These are phyloP conservation scores for Atta cephalotes DNA, from an alignment of 1,140 invertebrate genomes.

Conservation along the genomic window DNA sequence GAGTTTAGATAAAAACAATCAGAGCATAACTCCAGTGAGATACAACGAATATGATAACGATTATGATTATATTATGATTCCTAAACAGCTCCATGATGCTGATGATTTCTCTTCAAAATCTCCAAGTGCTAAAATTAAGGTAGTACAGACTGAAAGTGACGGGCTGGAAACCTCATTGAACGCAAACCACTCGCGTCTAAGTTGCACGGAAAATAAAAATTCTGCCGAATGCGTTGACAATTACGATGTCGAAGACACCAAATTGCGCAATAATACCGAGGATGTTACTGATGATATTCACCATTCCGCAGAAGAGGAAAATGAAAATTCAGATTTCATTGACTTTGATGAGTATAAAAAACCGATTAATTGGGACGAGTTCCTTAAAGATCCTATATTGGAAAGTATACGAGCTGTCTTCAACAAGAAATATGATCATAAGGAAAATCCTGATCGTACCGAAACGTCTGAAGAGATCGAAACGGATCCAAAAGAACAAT, in stretches of 20 bases:
- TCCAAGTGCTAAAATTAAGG: conserved; percentile 5
- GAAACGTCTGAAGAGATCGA: conserved; percentile 12
- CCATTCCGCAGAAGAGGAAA: conserved; percentile 60
- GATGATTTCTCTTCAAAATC: conserved; percentile 21
- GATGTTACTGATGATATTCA: not conserved
- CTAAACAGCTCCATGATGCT: not conserved
- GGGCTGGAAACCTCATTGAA: not conserved
- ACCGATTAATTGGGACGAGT: conserved; percentile 77
- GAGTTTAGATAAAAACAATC: conserved; percentile 74
- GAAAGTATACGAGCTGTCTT: not conserved
- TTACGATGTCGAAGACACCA: not conserved
- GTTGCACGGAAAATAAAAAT: conserved; percentile 9
- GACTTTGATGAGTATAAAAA: conserved; percentile 77
- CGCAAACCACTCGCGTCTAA: not conserved
- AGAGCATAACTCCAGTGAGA: not conserved
- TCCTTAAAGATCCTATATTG: conserved; percentile 71
- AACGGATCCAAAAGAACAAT: not conserved
- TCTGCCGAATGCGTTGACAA: conserved; percentile 15
- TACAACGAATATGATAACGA: conserved; percentile 30
- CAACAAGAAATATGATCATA: not conserved
- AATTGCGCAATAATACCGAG: conserved; percentile 17
- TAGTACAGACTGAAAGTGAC: conserved; percentile 9
- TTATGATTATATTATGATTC: not conserved
- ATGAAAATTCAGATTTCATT: conserved; percentile 70
- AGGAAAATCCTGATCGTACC: not conserved